Evolutionary conservation across 1,140 invertebrate species (phyloP), one percentile per base, ranked within the genome.

Genomic region (Drosophila elegans): DNA sequence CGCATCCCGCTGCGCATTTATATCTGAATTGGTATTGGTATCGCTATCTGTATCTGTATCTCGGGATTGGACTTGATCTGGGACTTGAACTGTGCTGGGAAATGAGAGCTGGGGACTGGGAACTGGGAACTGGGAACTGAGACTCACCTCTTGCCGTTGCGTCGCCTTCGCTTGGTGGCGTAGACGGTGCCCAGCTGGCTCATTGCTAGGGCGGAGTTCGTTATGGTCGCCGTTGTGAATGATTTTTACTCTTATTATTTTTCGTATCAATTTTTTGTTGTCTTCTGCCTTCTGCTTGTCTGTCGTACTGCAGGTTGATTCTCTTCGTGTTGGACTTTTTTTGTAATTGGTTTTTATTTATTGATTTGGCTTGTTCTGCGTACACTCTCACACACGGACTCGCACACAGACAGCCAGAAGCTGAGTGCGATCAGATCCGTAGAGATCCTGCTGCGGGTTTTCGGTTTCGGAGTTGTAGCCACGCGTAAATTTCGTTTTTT

Each of bases 171-270:
- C 93, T 98, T 99, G 60, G 98, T 98, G 62, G 97, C 97, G 93
- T 98, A 98, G 86, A 98, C 98, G 79, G 98, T 98, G 68, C 97
- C 97, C 77, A 98, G 95, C 90, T 98, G 97, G 93, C 96, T 97
- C 94, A 97, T 96, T 78, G 90, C 90, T 79, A 91, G 78, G 86
- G 90, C 90, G 83, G 90, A 91, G 84, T 91, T 91, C 83, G 90
- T 91, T 82, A 91, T 88, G 86, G 90, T 91, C 90, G 90, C 90
- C 90, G 90, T 91, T 78, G 83, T 91, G 90, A 91, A 91, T 88
- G 90, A 86, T 84, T 91, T 81, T 75, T 44, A 29, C 45, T 71
- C 57, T 53, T 78, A 56, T 53, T 76, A 72, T 59, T 80, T 75
- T 76, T 67, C 63, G 57, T 79, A 25, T 48, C 68, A 71, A 57